Evolutionary conservation across 2,113 vertebrate genomes (phyloP).

Genomic region (Corythaeola cristata): DNA sequence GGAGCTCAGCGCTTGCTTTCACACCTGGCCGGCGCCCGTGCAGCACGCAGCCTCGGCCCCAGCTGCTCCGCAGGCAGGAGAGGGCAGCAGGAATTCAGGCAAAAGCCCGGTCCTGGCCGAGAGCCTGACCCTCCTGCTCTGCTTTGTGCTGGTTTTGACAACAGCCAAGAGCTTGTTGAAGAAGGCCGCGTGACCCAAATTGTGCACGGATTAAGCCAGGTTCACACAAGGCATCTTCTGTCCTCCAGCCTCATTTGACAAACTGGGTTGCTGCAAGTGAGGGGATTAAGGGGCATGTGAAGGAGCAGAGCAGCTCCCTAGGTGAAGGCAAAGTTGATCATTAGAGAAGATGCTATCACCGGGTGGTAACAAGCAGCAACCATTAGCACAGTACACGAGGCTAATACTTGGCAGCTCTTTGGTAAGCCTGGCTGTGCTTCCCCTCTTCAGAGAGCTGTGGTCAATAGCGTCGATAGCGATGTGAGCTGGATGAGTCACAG

Average conservation of each 20-base stretch:
- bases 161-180: not conserved
- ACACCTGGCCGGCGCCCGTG: rapidly evolving
- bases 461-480: not conserved
- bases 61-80: not conserved
- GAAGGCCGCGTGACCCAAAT: not conserved
- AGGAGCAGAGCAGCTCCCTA: not conserved
- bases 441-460: not conserved
- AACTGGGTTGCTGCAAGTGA: not conserved
- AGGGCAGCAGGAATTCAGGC: not conserved
- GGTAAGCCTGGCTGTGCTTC: not conserved
- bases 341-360: not conserved
- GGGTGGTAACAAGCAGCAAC: not conserved
- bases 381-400: not conserved
- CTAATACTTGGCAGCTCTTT: not conserved
- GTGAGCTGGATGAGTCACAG: not conserved
- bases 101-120: not conserved
- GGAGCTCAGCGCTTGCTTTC: not conserved
- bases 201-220: not conserved
- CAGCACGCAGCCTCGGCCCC: rapidly evolving
- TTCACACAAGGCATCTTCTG: not conserved
- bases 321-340: not conserved
- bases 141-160: not conserved
- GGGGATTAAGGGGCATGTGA: not conserved
- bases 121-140: not conserved
- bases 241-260: not conserved